Evolutionary conservation across 1,140 invertebrate genomes (phyloP), one percentile per base, ranked within the genome.

Genomic region (Archivesica marissinica): DNA sequence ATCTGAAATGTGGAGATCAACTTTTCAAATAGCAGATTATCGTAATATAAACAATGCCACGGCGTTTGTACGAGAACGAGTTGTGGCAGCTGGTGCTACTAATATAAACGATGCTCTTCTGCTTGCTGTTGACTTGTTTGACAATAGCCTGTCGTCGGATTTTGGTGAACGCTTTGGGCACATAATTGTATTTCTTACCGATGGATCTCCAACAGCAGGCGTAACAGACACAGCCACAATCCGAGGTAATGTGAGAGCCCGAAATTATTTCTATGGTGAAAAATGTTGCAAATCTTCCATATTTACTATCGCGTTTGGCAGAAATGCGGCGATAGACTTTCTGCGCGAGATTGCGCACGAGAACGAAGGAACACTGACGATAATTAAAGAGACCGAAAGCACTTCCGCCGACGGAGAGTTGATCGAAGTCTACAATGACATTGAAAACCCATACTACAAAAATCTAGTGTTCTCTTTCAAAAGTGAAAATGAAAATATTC

Each of bases 101-200:
- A 76, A 76, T 35, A 76, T 76, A 11, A 59, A 76, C 30, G 47
- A 38, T 54, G 74, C 74, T 2, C n/a, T 76, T 4, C n/a, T 38
- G 11, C 0, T 20, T 0, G 74, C 74, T 50, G 35, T 76, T 35
- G 47, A 39, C 13, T 39, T 30, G 25, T 52, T 76, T 54, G 15
- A 23, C 13, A 17, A 23, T 15, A 0, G 30, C n/a, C 20, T 33
- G 61, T 7, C 11, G n/a, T 39, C 38, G 20, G 20, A 54, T 9
- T 25, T 33, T 13, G 59, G 15, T 35, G 59, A 64, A 64, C 59
- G 59, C 9, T 47, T 13, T n/a, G 74, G 47, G 15, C 47, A 76
- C 54, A 76, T 59, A 13, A 76, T 76, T 20, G 47, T 76, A 17
- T 59, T 76, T 59, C 35, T 76, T 15, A 76, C 74, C 17, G 74